Base-by-base conservation (phyloP, 2,888 invertebrate species). In the Graphium colonna region DNA sequence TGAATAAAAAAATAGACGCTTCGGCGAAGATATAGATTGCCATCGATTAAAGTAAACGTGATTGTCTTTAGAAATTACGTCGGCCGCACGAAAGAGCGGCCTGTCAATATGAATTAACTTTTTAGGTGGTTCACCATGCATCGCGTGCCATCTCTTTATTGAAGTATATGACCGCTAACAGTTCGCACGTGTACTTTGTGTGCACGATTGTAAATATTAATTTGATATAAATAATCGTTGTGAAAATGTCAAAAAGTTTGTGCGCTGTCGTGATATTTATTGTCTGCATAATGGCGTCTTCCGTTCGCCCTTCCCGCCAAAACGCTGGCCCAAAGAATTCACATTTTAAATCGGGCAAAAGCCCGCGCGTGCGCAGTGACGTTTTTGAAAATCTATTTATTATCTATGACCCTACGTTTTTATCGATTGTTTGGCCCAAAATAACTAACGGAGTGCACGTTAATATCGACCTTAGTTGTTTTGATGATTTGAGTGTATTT, bases 371-470 rank as follows among this genome's bases (percentile, higher is more conserved):
- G n/a, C 74, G 77, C 10, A 76, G 67, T 2, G 83, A 83, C 52
- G 65, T 76, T 16, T 72, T 87, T 53, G 87, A 87, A 42, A 82
- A 81, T 59, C 59, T 88, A 56, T 84, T 88, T 60, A 79, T 79
- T 54, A 67, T 90, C 21, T 89, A 85, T 58, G 90, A 90, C 48
- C 82, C 89, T 0, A 72, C 82, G 48, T 89, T 85, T 64, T 62
- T 90, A 67, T 75, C 86, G 10, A 60, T 77, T 16, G 83, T 88
- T 54, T 90, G 90, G 90, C 87, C 90, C 55, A 82, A 85, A 63
- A 77, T 83, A 53, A 71, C 73, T 44, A 81, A 83, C 57, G 79
- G 79, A 47, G 73, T 79, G 54, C 86, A 89, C 66, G 67, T 90
- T 58, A 71, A 73, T 53, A 60, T 91, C 45, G 79, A 78, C n/a